A percentile compares a stretch with the other conserved stretches of the same genome.
These are phyloP conservation scores for Volucella inflata DNA, from an alignment of 2,888 invertebrate genomes.

Conservation along the genomic window DNA sequence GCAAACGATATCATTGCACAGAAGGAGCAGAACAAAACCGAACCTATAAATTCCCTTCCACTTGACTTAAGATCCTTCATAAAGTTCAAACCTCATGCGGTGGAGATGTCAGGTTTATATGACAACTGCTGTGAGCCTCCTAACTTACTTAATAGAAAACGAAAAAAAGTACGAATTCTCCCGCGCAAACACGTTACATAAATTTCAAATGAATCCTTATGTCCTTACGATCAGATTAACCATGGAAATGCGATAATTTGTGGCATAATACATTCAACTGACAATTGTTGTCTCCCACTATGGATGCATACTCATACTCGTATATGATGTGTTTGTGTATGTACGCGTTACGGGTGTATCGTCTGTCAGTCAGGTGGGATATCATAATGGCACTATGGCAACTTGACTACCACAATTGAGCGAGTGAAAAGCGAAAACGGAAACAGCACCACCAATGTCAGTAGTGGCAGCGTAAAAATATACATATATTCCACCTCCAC, in stretches of 20 bases:
- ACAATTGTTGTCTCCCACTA: slow-evolving; percentile 42
- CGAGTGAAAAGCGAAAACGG: slow-evolving; percentile 25
- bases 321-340: not conserved
- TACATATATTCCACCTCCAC: slow-evolving; percentile 36
- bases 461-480: not conserved
- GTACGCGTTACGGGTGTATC: not conserved
- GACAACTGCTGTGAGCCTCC: not conserved
- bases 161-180: slow-evolving; percentile 50
- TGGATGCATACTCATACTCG: slow-evolving; percentile 29
- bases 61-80: slow-evolving; percentile 74
- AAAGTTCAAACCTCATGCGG: slow-evolving; percentile 66
- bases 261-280: slow-evolving; percentile 56
- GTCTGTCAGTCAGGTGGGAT: slow-evolving; percentile 37
- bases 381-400: slow-evolving; percentile 7
- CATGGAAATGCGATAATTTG: slow-evolving; percentile 73
- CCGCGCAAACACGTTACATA: slow-evolving; percentile 50
- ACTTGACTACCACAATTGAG: slow-evolving; percentile 33
- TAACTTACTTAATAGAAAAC: slow-evolving; percentile 60
- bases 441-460: slow-evolving; percentile 3
- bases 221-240: slow-evolving; percentile 74
- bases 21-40: slow-evolving; percentile 19
- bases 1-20: slow-evolving; percentile 54
- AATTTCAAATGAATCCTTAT: slow-evolving; percentile 72
- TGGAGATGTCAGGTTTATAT: not conserved
- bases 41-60: slow-evolving; percentile 73